Base-by-base conservation (phyloP, 1,140 invertebrate species). In the Nephila pilipes region DNA sequence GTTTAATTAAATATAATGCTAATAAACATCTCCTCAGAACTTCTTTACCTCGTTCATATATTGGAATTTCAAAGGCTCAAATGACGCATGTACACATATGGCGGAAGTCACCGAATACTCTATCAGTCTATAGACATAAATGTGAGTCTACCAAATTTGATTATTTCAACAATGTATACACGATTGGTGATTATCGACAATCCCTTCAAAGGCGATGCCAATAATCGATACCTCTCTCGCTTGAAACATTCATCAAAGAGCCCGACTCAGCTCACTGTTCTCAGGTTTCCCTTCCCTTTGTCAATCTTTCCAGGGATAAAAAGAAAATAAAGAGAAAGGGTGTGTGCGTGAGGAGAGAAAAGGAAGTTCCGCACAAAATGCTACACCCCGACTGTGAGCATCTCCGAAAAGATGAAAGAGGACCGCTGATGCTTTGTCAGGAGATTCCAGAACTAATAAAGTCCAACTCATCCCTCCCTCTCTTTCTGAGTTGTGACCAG, bases 361-460 rank as follows among this genome's bases (percentile, higher is more conserved):
- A 87, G 58, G 55, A 63, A 65, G 60, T 87, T 60, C 25, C 32
- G 18, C 57, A 22, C 55, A 60, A 60, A 63, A 36, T 22, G 85
- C 32, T 87, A 87, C 85, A 63, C 58, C 29, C 54, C 85, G 18
- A 14, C 20, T 18, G 2, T 22, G 57, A 54, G n/a, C 20, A 20
- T 25, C 12, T 46, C 16, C 60, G 8, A 29, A 75, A 88, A 88
- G 85, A 88, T 88, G 87, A 46, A 88, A n/a, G 63, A 36, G 20
- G 8, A 22, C 16, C 36, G 20, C 14, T 54, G 14, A 65, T 12
- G 8, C 63, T n/a, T 18, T 69, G 38, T 22, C 87, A 75, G 69
- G 60, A 88, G 38, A 88, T 88, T 88, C 57, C 22, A n/a, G 29
- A 88, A 46, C 60, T 88, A 88, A 88, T 88, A 88, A 88, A 88